Percentiles rank a stretch among this genome's conserved stretches.
phyloP scores from a whole-genome alignment of 1,140 invertebrate genomes.

The Wiebesia pumilae region DNA sequence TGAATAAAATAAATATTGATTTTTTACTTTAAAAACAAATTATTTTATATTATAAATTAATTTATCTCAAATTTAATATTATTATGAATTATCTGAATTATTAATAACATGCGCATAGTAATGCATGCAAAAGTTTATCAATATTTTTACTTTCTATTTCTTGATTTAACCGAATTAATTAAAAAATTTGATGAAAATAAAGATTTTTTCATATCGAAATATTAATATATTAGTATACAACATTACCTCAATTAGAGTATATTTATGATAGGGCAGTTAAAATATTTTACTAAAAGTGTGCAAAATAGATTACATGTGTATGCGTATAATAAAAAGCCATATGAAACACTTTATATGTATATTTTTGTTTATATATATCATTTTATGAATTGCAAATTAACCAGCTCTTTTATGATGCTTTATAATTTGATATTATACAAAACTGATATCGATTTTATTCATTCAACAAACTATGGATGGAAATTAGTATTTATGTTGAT shows the following conservation, averaged over 20 bases:
- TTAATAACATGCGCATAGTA: not conserved
- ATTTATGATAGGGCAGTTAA: not conserved
- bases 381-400: constrained; percentile 6
- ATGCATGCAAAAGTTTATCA: not conserved
- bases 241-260: not conserved
- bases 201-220: not conserved
- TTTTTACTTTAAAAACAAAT: too few relatives aligned
- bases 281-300: not conserved
- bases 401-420: not conserved
- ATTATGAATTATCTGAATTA: constrained; percentile 2
- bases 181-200: not conserved
- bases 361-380: not conserved
- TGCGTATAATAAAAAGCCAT: not conserved
- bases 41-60: too few relatives aligned
- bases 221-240: not conserved
- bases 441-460: constrained; percentile 18
- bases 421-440: constrained; percentile 11
- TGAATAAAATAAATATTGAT: constrained; percentile 13
- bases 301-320: not conserved
- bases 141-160: not conserved
- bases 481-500: constrained; percentile 24
- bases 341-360: not conserved
- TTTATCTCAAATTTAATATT: constrained; percentile 1
- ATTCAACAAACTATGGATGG: constrained; percentile 33
- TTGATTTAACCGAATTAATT: not conserved